Conservation (phyloP, 2,888 invertebrate genomes). For the Oithona nana region DNA sequence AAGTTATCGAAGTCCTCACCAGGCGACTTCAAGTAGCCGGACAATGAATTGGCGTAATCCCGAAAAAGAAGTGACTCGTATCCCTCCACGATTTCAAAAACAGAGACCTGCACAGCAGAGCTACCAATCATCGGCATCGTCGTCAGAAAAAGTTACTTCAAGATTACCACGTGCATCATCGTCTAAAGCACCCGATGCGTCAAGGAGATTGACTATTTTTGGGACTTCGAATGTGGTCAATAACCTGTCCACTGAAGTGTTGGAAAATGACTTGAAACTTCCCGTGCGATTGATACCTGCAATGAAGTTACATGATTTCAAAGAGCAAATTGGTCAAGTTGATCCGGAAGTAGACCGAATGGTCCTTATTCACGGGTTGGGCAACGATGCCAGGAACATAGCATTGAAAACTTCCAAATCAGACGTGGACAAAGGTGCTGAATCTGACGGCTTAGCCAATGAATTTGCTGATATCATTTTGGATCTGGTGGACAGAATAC, state of each 20-base stretch:
- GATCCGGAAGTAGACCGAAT: neutral
- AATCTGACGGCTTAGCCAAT: conserved; percentile 14
- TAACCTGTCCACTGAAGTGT: neutral
- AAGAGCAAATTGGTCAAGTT: neutral
- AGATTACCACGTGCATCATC: neutral
- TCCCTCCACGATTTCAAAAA: conserved; percentile 13
- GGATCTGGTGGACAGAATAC: neutral
- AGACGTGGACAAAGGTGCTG: conserved; percentile 11
- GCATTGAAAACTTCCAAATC: neutral
- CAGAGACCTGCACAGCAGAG: neutral
- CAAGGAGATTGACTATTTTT: neutral
- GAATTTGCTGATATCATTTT: conserved; percentile 11
- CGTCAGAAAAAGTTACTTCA: neutral
- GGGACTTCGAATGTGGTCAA: neutral
- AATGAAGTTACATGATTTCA: neutral
- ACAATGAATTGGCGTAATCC: too few relatives aligned
- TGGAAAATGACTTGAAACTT: neutral
- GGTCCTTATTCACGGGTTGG: conserved; percentile 6
- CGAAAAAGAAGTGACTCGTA: neutral
- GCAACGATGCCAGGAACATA: conserved; percentile 3
- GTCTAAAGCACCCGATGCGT: neutral
- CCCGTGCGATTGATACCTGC: neutral
- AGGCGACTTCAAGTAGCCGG: neutral
- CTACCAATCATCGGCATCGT: neutral
- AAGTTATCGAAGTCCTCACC: neutral